Base-by-base conservation (phyloP, 2,888 invertebrate genomes). In the Euzophera pinguis region DNA sequence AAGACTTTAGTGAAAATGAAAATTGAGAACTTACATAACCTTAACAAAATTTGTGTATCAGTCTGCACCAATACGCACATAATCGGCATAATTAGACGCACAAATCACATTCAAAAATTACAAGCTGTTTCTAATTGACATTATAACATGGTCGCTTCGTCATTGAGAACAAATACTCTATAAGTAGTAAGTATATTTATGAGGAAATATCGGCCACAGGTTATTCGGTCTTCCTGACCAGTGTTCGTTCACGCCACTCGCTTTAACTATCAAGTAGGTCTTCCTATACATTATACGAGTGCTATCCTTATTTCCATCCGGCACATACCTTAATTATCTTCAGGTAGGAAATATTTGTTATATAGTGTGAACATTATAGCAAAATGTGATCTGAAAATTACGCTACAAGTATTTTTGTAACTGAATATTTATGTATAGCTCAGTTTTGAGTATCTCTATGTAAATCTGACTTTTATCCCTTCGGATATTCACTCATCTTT, bases 341-440 rank as follows among this genome's bases (percentile, higher is more conserved):
- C 56, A 61, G 66, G 64, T 65, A 61, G 64, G 63, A 68, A 67
- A 63, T 63, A 69, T 69, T 68, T 60, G 66, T 65, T 69, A 60
- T 59, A 65, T 67, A 71, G 65, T 66, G 59, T 57, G 63, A 69
- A 63, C 60, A 62, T 64, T 64, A 68, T 78, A 81, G 75, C 71
- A 73, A 80, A 84, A 77, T 86, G 87, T 89, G 87, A 90, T 89
- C 88, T 86, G 85, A 85, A 82, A 81, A 79, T 83, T 79, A 80
- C 79, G 83, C 85, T 83, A 84, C 86, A 84, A 81, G 79, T 88
- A 88, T 90, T 89, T 88, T 89, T 90, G 80, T 87, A 89, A 83
- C 78, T 77, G 75, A 81, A 82, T 79, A 75, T 86, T 83, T 86
- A 84, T 79, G 76, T 80, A 85, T 81, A 87, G 88, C 86, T 89